These are phyloP conservation scores for Trypoxylus dichotomus DNA, from an alignment of 1,140 invertebrate genomes.

Conservation along the genomic window DNA sequence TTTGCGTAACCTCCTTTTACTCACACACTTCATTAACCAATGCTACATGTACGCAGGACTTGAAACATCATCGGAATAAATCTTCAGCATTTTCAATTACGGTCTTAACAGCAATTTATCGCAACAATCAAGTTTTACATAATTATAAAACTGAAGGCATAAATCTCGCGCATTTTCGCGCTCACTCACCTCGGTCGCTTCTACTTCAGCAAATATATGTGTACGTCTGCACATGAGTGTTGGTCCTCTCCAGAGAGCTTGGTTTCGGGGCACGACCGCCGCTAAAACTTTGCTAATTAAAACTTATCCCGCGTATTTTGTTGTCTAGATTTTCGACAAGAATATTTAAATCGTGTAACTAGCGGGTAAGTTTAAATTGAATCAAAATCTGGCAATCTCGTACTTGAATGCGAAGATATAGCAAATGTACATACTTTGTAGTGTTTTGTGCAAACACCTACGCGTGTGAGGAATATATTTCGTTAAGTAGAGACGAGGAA, in stretches of 20 bases:
- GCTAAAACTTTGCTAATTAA: background rate
- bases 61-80: background rate
- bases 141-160: constrained; percentile 24
- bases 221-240: background rate
- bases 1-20: background rate
- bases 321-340: background rate
- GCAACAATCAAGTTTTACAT: constrained; percentile 22
- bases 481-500: too few relatives aligned
- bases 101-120: constrained; percentile 16
- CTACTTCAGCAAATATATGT: background rate
- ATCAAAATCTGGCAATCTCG: background rate
- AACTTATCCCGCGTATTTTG: background rate
- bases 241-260: background rate
- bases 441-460: too few relatives aligned
- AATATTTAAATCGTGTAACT: background rate
- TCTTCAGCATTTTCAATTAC: constrained; percentile 5
- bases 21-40: background rate
- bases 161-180: background rate
- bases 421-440: too few relatives aligned
- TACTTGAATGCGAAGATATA: too few relatives aligned
- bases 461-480: too few relatives aligned
- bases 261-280: background rate
- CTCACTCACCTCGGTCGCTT: background rate
- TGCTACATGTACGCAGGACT: background rate
- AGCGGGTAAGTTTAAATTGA: background rate